Evolutionary conservation across 2,888 invertebrate species (phyloP).

Genomic region (Andrena fulva): DNA sequence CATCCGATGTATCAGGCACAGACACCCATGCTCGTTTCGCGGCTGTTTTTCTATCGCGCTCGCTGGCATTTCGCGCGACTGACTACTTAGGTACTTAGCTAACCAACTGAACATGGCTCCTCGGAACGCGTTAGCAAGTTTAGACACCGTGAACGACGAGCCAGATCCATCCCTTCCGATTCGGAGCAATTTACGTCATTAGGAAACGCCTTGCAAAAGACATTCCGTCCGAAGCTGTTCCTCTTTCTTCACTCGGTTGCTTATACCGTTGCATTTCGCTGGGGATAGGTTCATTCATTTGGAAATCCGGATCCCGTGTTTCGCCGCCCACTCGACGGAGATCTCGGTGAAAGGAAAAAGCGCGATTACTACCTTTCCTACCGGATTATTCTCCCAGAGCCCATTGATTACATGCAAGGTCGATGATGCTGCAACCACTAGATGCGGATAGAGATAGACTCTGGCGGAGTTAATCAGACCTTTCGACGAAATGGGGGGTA

Average conservation of each 20-base stretch:
- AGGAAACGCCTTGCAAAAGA: slow-evolving; percentile 40
- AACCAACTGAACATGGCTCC: not conserved
- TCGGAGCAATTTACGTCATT: slow-evolving; percentile 39
- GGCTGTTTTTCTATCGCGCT: not conserved
- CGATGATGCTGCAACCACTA: slow-evolving; percentile 53
- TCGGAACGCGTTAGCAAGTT: slow-evolving; percentile 1
- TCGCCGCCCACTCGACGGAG: slow-evolving; percentile 56
- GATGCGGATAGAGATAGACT: slow-evolving; percentile 20
- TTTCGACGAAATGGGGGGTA: slow-evolving; percentile 36
- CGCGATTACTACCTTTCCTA: slow-evolving; percentile 62
- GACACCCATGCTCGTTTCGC: not conserved
- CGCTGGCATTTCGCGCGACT: not conserved
- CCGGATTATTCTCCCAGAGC: slow-evolving; percentile 56
- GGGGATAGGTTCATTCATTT: slow-evolving; percentile 57
- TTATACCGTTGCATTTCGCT: slow-evolving; percentile 46
- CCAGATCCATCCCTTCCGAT: slow-evolving; percentile 16
- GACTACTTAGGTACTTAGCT: not conserved
- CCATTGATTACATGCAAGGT: slow-evolving; percentile 65
- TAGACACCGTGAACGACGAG: not conserved
- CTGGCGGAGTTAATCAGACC: slow-evolving; percentile 51
- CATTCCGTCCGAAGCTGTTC: slow-evolving; percentile 19
- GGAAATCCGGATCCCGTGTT: slow-evolving; percentile 56
- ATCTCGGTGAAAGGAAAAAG: slow-evolving; percentile 58
- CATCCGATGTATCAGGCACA: not conserved
- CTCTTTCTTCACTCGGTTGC: slow-evolving; percentile 32